Percentiles rank a stretch among this genome's conserved stretches.
These are phyloP conservation scores for Ranitomeya variabilis DNA, from an alignment of 2,113 vertebrate genomes.

Conservation along the genomic window DNA sequence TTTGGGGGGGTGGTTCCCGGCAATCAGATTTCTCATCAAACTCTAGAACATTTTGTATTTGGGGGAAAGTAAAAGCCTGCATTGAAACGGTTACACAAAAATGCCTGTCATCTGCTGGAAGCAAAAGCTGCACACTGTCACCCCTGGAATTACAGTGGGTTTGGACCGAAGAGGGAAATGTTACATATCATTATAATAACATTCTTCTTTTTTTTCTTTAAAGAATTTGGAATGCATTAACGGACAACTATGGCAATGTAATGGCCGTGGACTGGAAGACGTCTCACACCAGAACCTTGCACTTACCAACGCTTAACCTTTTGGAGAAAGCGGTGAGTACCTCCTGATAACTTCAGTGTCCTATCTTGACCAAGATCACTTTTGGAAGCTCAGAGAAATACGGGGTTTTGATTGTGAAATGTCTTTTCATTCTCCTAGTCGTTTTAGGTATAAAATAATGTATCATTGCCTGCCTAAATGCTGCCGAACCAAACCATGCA, in stretches of 20 bases:
- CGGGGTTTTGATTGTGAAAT: no score
- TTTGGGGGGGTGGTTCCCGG: no score
- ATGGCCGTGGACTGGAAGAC: slow-evolving; percentile 98
- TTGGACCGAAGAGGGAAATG: neutral
- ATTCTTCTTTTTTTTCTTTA: slow-evolving; percentile 55
- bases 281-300: slow-evolving; percentile 88
- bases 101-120: neutral
- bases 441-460: no score
- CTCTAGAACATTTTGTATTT: neutral
- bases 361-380: no score
- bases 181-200: neutral
- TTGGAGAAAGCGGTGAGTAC: slow-evolving; percentile 81
- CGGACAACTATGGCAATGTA: slow-evolving; percentile 94
- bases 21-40: no score
- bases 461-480: no score
- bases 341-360: neutral
- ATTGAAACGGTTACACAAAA: neutral
- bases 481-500: no score
- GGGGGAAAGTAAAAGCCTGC: neutral
- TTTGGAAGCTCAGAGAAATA: no score
- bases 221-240: slow-evolving; percentile 96
- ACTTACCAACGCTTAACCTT: slow-evolving; percentile 92
- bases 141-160: neutral
- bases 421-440: no score
- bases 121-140: neutral